Percentiles rank a stretch among this genome's conserved stretches.
phyloP scores from a whole-genome alignment of 35 echinoderm and acorn worm species.

The Diadema setosum region DNA sequence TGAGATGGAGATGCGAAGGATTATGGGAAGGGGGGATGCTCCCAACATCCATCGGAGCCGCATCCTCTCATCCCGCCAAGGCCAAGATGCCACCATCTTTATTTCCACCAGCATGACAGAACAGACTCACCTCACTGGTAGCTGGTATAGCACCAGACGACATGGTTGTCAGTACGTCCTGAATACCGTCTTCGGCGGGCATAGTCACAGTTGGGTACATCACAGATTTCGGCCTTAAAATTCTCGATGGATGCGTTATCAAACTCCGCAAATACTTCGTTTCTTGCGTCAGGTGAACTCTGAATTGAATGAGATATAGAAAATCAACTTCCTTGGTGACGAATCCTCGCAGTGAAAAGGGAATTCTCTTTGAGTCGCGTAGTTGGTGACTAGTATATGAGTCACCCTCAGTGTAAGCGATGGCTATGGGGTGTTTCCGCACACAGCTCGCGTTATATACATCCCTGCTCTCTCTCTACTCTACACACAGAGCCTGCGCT shows the following conservation, averaged over 20 bases:
- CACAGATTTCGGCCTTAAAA: not conserved
- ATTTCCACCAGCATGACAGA: not conserved
- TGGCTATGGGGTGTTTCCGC: not conserved
- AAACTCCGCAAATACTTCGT: not conserved
- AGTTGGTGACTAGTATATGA: not conserved
- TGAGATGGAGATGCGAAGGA: too few species aligned
- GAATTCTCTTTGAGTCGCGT: not conserved
- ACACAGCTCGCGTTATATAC: not conserved
- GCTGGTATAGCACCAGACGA: constrained; percentile 53
- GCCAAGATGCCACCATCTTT: not conserved
- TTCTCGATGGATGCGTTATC: not conserved
- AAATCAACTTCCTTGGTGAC: constrained; percentile 23
- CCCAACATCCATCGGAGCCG: not conserved
- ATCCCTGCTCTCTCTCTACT: too few species aligned
- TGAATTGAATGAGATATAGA: constrained; percentile 12
- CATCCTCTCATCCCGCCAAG: not conserved
- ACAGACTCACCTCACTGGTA: constrained; percentile 42
- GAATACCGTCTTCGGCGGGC: constrained; percentile 37
- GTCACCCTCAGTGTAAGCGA: not conserved
- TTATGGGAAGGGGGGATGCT: not conserved
- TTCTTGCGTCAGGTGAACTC: not conserved
- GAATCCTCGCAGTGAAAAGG: not conserved
- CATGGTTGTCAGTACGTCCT: constrained; percentile 65
- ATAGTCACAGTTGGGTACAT: constrained; percentile 56
- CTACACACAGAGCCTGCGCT: not conserved